phyloP scores from a whole-genome alignment of 2,113 vertebrate genomes.

The Oriolus oriolus region DNA sequence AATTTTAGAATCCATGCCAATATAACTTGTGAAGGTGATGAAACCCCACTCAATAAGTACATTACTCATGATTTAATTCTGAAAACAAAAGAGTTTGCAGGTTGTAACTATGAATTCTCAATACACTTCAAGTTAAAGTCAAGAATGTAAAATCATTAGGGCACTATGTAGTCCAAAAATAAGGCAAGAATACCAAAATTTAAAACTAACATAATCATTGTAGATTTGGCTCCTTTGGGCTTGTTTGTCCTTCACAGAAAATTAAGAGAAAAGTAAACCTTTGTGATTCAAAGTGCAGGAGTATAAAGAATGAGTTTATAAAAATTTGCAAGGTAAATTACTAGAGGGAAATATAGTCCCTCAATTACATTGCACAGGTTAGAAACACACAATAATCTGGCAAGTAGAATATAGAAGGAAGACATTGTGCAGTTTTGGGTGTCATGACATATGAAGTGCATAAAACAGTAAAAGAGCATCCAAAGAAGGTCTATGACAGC shows the following conservation, averaged over 20 bases:
- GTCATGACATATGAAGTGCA: not conserved
- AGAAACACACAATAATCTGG: not conserved
- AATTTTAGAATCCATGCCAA: not conserved
- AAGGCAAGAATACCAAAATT: not conserved
- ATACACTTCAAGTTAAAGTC: not conserved
- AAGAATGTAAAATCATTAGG: not conserved
- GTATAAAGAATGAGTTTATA: not conserved
- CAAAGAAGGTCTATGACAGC: not conserved
- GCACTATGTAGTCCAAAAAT: not conserved
- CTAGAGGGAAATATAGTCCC: not conserved
- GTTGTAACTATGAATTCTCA: not conserved
- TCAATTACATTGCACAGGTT: not conserved
- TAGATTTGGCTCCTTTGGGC: not conserved
- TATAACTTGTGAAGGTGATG: not conserved
- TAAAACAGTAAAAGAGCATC: not conserved
- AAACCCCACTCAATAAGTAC: not conserved
- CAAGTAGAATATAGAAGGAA: not conserved
- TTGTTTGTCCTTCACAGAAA: not conserved
- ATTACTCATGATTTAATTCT: not conserved
- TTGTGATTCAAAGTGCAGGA: not conserved
- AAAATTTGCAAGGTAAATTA: not conserved
- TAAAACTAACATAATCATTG: not conserved
- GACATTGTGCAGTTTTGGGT: accelerated
- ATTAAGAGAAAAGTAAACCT: not conserved
- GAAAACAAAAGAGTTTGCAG: not conserved